Percentiles rank a stretch among this genome's conserved stretches.
These are phyloP conservation scores for Lasioglossum figueresi DNA, from an alignment of 2,888 invertebrate species.

Conservation along the genomic window DNA sequence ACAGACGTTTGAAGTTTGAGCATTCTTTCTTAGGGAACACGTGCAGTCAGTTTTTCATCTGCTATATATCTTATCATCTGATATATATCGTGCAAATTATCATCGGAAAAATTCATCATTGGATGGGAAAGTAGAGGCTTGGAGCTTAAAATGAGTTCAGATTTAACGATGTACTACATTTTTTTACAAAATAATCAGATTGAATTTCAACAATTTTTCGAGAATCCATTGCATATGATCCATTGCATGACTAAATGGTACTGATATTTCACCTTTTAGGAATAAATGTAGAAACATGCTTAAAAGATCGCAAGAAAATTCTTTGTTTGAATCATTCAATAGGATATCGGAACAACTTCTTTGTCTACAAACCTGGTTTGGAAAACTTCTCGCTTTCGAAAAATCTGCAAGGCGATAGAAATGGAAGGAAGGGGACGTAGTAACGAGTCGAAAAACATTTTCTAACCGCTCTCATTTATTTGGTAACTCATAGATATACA, in stretches of 20 bases:
- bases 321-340: neutral
- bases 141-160: neutral
- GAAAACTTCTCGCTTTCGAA: neutral
- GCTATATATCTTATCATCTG: no score
- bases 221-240: no score
- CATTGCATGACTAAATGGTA: no score
- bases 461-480: slow-evolving; percentile 82
- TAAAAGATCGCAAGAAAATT: neutral
- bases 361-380: neutral
- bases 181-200: neutral
- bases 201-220: neutral
- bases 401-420: neutral
- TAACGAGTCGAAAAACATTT: slow-evolving; percentile 44
- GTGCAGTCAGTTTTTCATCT: neutral
- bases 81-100: neutral
- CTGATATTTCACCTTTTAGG: neutral
- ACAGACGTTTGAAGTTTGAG: neutral
- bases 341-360: neutral
- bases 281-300: neutral
- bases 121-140: neutral
- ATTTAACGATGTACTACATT: neutral
- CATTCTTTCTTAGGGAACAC: neutral
- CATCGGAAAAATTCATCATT: neutral
- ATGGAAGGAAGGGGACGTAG: neutral
- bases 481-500: slow-evolving; percentile 82